A percentile compares a stretch with the other conserved stretches of the same genome.
Conservation (phyloP, 2,113 vertebrate species). For the Myotis brandtii region DNA sequence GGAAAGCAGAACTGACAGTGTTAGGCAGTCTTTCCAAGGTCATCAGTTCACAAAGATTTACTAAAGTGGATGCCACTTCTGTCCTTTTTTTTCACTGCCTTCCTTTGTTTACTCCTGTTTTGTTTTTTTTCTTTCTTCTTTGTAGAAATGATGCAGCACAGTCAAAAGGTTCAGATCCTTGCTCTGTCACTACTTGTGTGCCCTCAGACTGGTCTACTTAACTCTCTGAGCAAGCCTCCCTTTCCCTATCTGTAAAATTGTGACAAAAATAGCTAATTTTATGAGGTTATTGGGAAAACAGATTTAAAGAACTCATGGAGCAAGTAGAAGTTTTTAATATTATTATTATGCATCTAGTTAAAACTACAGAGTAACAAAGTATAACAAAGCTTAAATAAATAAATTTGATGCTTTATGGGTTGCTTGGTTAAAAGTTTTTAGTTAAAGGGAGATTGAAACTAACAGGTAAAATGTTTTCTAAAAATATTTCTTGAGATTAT, state of each 20-base stretch:
- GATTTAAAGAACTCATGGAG: background rate
- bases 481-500: slow-evolving; percentile 3
- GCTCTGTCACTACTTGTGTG: background rate
- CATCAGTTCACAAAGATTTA: background rate
- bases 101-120: background rate
- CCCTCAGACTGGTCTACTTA: background rate
- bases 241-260: background rate
- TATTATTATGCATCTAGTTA: background rate
- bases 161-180: background rate
- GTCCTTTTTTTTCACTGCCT: background rate
- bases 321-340: background rate
- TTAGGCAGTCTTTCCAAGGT: background rate
- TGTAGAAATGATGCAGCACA: background rate
- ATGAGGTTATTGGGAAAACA: background rate
- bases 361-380: background rate
- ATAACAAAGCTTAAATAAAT: background rate
- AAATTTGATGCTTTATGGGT: background rate
- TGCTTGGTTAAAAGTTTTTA: slow-evolving; percentile 20
- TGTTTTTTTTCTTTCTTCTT: background rate
- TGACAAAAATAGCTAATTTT: background rate
- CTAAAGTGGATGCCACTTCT: background rate
- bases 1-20: background rate
- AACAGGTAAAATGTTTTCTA: slow-evolving; percentile 37
- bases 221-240: background rate
- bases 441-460: slow-evolving; percentile 39